These are phyloP conservation scores for Bellardia pandia DNA, from an alignment of 2,888 invertebrate genomes.

Conservation along the genomic window DNA sequence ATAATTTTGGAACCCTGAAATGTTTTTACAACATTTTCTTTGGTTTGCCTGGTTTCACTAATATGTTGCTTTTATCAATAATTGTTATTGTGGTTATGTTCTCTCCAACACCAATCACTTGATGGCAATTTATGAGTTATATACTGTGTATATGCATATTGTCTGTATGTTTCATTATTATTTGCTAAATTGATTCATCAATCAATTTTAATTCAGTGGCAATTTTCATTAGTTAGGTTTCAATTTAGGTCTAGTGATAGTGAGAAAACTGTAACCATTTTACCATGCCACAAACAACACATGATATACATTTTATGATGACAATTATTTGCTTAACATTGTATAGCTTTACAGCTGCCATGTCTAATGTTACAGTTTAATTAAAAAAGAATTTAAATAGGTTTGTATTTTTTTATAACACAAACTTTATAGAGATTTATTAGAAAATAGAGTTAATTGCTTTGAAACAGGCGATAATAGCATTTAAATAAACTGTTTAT, in stretches of 20 bases:
- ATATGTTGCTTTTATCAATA: neutral
- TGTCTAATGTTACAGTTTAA: conserved; percentile 59
- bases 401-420: conserved; percentile 1
- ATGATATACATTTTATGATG: conserved; percentile 50
- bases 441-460: conserved; percentile 28
- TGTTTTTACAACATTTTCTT: no score
- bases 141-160: neutral
- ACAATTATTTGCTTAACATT: conserved; percentile 56
- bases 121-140: conserved; percentile 51
- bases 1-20: no score
- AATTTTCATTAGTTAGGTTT: conserved; percentile 58
- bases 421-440: conserved; percentile 36
- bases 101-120: conserved; percentile 10
- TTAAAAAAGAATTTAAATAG: conserved; percentile 60
- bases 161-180: conserved; percentile 31
- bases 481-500: no score
- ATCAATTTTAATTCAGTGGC: conserved; percentile 34
- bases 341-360: neutral
- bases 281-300: conserved; percentile 15
- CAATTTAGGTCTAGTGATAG: neutral
- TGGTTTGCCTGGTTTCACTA: neutral
- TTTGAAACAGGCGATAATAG: conserved; percentile 27
- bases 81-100: conserved; percentile 12
- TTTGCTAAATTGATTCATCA: conserved; percentile 51
- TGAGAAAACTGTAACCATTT: neutral